These are phyloP conservation scores for Strix uralensis DNA, from an alignment of 2,113 vertebrate species.

Conservation along the genomic window DNA sequence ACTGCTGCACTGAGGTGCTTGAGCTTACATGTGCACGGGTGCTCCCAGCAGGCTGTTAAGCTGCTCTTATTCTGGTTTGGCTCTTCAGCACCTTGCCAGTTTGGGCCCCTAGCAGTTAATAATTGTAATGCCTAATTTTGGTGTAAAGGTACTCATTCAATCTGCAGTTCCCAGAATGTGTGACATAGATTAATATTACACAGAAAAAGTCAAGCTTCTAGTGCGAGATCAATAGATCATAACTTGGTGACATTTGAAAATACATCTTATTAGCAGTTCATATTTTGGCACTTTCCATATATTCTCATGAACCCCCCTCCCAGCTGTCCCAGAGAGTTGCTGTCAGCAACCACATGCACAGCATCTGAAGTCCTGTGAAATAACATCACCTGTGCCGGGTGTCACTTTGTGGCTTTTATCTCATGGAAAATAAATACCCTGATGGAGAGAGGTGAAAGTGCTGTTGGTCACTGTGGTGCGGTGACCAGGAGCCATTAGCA, in stretches of 20 bases:
- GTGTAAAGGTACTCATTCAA: background rate
- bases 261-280: conserved; percentile 55
- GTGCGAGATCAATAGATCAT: conserved; percentile 30
- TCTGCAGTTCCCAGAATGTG: background rate
- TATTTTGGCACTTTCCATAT: conserved; percentile 3
- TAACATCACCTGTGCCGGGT: background rate
- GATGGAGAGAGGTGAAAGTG: background rate
- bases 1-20: fast-evolving
- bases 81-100: background rate
- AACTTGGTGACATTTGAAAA: conserved; percentile 34
- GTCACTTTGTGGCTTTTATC: background rate
- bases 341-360: background rate
- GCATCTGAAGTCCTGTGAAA: background rate
- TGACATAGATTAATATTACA: conserved; percentile 5
- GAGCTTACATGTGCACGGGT: background rate
- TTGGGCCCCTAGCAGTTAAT: background rate
- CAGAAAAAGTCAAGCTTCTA: conserved; percentile 17
- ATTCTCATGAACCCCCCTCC: background rate
- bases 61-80: background rate
- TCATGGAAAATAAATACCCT: background rate
- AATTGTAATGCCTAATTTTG: background rate
- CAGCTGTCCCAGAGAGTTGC: background rate
- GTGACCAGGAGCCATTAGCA: background rate
- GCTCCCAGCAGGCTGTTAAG: background rate
- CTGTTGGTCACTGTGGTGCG: background rate